Conservation (phyloP, 2,888 invertebrate genomes). For the Colostygia pectinataria region DNA sequence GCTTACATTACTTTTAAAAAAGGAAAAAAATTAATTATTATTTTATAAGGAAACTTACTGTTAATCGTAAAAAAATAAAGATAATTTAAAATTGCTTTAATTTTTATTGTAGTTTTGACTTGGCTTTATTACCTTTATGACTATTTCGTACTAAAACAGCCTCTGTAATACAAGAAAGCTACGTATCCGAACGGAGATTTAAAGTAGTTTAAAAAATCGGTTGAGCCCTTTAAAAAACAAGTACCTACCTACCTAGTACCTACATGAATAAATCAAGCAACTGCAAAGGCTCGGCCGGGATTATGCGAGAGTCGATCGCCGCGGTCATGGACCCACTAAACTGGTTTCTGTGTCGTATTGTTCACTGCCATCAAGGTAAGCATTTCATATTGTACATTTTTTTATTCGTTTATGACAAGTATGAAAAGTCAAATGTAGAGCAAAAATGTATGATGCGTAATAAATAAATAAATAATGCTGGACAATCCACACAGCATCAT, state of each 20-base stretch:
- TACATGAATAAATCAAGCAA: slow-evolving; percentile 65
- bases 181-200: not conserved
- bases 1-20: no score
- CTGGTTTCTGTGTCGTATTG: slow-evolving; percentile 72
- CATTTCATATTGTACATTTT: slow-evolving; percentile 26
- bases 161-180: not conserved
- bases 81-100: no score
- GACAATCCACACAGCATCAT: no score
- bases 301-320: slow-evolving; percentile 63
- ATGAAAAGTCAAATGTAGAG: not conserved
- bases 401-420: slow-evolving; percentile 3
- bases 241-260: no score
- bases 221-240: slow-evolving; percentile 7
- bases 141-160: no score
- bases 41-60: no score
- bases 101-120: no score
- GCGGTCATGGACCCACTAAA: slow-evolving; percentile 77
- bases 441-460: not conserved
- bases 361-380: slow-evolving; percentile 51
- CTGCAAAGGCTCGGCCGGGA: slow-evolving; percentile 48
- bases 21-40: no score
- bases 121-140: no score
- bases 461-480: no score
- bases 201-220: slow-evolving; percentile 9
- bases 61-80: no score